Evolutionary conservation across 2,888 invertebrate genomes (phyloP).

Genomic region (Apamea crenata): DNA sequence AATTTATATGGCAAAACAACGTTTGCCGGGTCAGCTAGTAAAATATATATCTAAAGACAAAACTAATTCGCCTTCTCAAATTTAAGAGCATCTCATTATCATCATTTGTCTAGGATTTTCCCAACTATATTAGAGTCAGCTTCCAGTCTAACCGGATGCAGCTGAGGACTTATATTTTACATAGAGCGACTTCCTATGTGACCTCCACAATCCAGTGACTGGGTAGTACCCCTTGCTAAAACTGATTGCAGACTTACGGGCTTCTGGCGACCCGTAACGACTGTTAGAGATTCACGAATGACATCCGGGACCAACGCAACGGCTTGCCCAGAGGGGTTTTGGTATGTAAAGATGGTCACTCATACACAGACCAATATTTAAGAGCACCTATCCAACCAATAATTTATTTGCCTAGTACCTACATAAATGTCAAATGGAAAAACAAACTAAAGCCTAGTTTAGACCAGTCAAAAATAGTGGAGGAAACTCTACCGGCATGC

Average conservation of each 20-base stretch:
- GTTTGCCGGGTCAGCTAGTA: too few species aligned
- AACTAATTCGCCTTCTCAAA: neutral
- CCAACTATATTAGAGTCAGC: too few species aligned
- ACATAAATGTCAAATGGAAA: neutral
- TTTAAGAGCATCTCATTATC: neutral
- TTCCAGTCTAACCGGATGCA: too few species aligned
- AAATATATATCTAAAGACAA: neutral
- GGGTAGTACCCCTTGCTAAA: neutral
- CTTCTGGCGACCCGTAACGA: neutral
- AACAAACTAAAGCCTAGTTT: conserved; percentile 2
- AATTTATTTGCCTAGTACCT: neutral
- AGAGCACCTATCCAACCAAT: neutral
- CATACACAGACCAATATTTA: neutral
- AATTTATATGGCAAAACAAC: too few species aligned
- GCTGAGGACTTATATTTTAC: too few species aligned
- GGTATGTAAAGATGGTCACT: too few species aligned
- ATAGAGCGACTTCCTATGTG: neutral
- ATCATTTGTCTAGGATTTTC: neutral
- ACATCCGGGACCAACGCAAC: neutral
- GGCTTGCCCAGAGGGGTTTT: too few species aligned
- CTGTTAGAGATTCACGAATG: neutral
- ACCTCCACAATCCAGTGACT: neutral
- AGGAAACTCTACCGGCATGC: conserved; percentile 62
- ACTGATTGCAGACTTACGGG: neutral
- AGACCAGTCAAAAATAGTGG: conserved; percentile 67